phyloP scores from a whole-genome alignment of 2,888 invertebrate genomes.

The Elgonia sp. region DNA sequence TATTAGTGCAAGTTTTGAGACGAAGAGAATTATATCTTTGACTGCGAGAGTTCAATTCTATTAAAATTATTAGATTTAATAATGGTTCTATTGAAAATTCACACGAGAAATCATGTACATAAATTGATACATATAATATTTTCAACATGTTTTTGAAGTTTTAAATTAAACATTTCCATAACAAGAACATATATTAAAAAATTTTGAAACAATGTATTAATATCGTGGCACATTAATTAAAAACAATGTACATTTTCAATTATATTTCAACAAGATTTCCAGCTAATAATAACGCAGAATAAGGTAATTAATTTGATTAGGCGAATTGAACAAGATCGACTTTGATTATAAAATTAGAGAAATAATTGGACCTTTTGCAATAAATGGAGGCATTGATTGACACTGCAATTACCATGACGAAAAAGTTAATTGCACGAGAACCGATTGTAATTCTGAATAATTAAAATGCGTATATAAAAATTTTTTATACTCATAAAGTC shows the following conservation, averaged over 20 bases:
- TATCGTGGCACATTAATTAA: too few species aligned
- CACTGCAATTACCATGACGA: conserved; percentile 8
- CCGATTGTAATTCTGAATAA: not conserved
- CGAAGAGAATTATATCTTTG: too few species aligned
- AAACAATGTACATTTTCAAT: not conserved
- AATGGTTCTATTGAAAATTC: too few species aligned
- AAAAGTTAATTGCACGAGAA: conserved; percentile 26
- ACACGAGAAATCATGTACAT: too few species aligned
- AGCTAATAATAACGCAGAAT: not conserved
- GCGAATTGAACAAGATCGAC: not conserved
- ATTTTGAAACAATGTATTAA: too few species aligned
- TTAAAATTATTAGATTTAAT: too few species aligned
- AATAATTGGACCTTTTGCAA: conserved; percentile 19
- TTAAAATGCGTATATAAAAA: conserved; percentile 1
- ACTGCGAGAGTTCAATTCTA: too few species aligned
- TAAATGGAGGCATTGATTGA: conserved; percentile 25
- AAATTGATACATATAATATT: too few species aligned
- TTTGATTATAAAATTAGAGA: conserved; percentile 33
- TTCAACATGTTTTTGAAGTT: too few species aligned
- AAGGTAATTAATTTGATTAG: conserved; percentile 11
- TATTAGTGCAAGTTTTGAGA: too few species aligned
- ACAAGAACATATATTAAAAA: too few species aligned
- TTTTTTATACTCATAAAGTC: not conserved
- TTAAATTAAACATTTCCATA: too few species aligned
- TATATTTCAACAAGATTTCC: not conserved